Conservation (phyloP, 2,113 vertebrate genomes). For the Setophaga petechia region DNA sequence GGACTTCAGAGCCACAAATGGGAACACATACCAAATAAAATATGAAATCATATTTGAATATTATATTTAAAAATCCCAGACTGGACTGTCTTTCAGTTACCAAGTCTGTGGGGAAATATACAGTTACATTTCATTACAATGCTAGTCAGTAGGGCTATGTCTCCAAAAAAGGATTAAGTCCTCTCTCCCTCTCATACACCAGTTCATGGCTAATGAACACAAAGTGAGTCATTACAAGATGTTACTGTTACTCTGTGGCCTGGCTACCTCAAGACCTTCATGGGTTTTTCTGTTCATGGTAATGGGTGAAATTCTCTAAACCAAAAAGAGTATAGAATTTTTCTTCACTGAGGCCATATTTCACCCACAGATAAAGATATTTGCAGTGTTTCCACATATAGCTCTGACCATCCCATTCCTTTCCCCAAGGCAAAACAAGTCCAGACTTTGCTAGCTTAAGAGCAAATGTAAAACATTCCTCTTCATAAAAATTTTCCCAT, state of each 20-base stretch:
- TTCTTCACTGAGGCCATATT: not conserved
- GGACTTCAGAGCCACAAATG: constrained; percentile 1
- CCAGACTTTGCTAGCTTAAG: not conserved
- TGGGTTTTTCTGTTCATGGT: not conserved
- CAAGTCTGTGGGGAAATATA: constrained; percentile 1
- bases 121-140: constrained; percentile 27
- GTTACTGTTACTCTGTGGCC: not conserved
- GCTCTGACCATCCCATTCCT: not conserved
- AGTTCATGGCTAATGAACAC: not conserved
- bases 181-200: not conserved
- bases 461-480: constrained; percentile 2
- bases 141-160: not conserved
- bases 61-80: constrained; percentile 17
- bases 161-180: not conserved
- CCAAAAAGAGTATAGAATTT: not conserved
- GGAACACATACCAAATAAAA: constrained; percentile 17
- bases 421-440: not conserved
- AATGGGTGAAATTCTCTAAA: not conserved
- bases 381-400: not conserved
- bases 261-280: not conserved
- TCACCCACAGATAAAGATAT: not conserved
- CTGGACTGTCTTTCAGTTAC: constrained; percentile 13
- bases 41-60: constrained; percentile 46
- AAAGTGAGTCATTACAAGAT: not conserved
- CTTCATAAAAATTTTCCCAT: not conserved